Base-by-base conservation (phyloP, 1,140 invertebrate genomes). In the Psilanteris sp. region DNA sequence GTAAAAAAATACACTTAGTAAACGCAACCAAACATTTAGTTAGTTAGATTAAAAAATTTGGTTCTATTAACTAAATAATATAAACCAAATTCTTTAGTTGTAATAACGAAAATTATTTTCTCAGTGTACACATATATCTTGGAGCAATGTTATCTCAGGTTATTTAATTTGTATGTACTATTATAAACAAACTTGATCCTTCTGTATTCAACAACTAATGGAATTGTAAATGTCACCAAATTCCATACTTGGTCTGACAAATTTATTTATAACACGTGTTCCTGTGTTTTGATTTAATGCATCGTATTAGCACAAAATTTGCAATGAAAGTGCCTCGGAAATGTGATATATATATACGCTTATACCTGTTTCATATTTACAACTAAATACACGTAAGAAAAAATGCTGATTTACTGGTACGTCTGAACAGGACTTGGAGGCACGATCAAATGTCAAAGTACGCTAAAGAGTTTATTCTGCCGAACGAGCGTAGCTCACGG, bases 401-500 rank as follows among this genome's bases (percentile, higher is more conserved):
- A 64, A 64, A 24, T 54, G 29, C 20, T 46, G 37, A 66, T 52
- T 66, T 54, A 54, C 46, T 54, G 24, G 37, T 37, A 13, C 10
- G 20, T 4, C 29, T 22, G 31, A 44, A 24, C 31, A 48, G 9
- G 11, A 36, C 46, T 67, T 20, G 39, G 1, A 57, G 39, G 32
- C 34, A 52, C 48, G 43, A 68, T 57, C 52, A 68, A 68, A 68
- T 68, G 52, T 68, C 64, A 68, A 57, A 54, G 67, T 37, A 70
- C 27, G 44, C 44, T 70, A 70, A 70, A 52, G 29, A 71, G 37
- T 71, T 71, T 54, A 61, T 61, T 71, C 46, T 46, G 27, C 32
- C 26, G 66, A 70, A 34, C 27, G 36, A 59, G 43, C 36, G 34
- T 59, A 43, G 27, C 50, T 55, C 36, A 50, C 27, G 24, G 66